Evolutionary conservation across 2,888 invertebrate species (phyloP).

Genomic region (Drosophila atroscutellata): DNA sequence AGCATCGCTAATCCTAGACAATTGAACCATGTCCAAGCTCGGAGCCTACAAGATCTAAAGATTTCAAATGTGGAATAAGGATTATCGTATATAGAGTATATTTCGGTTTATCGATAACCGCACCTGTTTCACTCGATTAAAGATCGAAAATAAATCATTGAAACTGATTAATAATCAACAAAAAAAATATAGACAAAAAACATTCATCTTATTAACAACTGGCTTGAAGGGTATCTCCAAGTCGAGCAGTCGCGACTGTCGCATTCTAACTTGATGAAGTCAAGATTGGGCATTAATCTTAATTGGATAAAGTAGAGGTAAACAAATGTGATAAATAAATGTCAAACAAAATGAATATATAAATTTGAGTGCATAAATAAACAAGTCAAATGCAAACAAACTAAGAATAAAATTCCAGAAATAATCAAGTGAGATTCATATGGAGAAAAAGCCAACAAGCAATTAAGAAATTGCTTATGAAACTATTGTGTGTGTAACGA

Average conservation of each 20-base stretch:
- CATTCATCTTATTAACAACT: neutral
- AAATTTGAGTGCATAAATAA: conserved; percentile 15
- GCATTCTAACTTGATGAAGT: neutral
- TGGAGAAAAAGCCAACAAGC: conserved; percentile 12
- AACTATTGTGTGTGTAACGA: neutral
- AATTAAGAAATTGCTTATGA: conserved; percentile 47
- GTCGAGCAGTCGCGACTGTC: neutral
- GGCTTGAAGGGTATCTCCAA: neutral
- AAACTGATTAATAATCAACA: neutral
- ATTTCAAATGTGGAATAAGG: neutral
- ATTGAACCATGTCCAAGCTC: neutral
- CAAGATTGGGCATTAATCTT: neutral
- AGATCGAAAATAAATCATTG: neutral
- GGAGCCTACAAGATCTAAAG: neutral
- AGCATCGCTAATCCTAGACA: neutral
- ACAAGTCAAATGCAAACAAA: conserved; percentile 9
- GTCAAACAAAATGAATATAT: conserved; percentile 20
- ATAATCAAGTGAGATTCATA: conserved; percentile 3
- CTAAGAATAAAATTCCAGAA: conserved; percentile 7
- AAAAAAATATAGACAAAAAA: neutral
- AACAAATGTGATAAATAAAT: conserved; percentile 21
- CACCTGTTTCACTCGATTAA: neutral
- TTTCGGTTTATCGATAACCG: neutral
- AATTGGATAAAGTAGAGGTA: conserved; percentile 19
- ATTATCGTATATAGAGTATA: neutral